Conservation (phyloP, 2,888 invertebrate genomes). For the Auanema freiburgensis region DNA sequence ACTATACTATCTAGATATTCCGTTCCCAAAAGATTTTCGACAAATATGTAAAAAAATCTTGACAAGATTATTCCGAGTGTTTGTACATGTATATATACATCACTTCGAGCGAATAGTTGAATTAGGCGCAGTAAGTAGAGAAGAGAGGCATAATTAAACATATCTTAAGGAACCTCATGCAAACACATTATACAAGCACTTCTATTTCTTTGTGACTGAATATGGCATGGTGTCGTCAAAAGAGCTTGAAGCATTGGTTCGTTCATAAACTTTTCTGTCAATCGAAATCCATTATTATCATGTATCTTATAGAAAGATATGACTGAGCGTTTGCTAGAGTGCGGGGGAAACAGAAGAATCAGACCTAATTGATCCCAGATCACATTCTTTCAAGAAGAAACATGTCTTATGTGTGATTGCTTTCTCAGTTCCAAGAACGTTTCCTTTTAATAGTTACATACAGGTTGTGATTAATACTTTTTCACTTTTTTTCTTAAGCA, state of each 20-base stretch:
- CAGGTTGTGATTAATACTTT: no score
- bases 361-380: not conserved
- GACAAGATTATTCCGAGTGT: slow-evolving; percentile 83
- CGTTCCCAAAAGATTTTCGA: slow-evolving; percentile 83
- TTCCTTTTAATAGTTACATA: no score
- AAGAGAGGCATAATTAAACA: not conserved
- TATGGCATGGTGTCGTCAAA: slow-evolving; percentile 81
- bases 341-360: slow-evolving; percentile 15
- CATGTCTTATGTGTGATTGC: no score
- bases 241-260: slow-evolving; percentile 79
- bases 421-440: no score
- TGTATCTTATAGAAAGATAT: slow-evolving; percentile 46
- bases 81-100: slow-evolving; percentile 91
- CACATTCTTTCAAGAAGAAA: no score
- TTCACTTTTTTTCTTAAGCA: no score
- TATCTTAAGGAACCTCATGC: slow-evolving; percentile 80
- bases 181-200: slow-evolving; percentile 91
- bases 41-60: slow-evolving; percentile 82
- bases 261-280: slow-evolving; percentile 10
- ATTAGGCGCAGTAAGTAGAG: slow-evolving; percentile 76
- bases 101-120: slow-evolving; percentile 86
- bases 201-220: slow-evolving; percentile 86
- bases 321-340: slow-evolving; percentile 49
- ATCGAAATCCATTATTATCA: not conserved
- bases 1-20: slow-evolving; percentile 72